These are phyloP conservation scores for Brachionus sp. DNA, from an alignment of 1,140 invertebrate species.

Conservation along the genomic window DNA sequence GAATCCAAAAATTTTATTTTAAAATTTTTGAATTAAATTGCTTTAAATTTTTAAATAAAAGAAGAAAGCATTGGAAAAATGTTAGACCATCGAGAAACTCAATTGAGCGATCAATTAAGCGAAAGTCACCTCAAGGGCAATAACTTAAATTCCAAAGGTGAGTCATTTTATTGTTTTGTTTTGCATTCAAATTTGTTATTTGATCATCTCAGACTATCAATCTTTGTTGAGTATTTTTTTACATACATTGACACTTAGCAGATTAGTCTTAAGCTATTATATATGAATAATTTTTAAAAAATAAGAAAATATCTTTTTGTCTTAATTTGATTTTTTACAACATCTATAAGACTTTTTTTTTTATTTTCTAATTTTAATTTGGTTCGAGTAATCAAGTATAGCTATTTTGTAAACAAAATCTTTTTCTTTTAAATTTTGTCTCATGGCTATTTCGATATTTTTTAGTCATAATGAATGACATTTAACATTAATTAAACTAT, in stretches of 20 bases:
- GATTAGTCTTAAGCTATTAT: background rate
- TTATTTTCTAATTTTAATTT: background rate
- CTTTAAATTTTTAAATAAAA: background rate
- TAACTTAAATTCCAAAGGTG: background rate
- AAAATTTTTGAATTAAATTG: background rate
- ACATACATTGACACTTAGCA: background rate
- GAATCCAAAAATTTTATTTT: background rate
- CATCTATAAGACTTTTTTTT: background rate
- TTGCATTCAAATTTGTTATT: background rate
- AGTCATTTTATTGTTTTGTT: background rate
- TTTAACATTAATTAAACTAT: too few species aligned
- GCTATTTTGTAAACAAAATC: background rate
- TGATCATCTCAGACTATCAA: background rate
- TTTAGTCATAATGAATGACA: too few species aligned
- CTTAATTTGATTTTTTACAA: background rate
- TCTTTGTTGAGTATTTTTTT: background rate
- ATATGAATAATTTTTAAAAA: constrained; percentile 6
- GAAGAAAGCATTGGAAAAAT: constrained; percentile 3
- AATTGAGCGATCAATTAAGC: background rate
- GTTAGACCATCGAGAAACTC: background rate
- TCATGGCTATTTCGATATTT: too few species aligned
- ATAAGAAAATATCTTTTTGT: background rate
- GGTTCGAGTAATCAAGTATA: background rate
- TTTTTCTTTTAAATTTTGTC: too few species aligned
- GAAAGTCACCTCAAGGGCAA: background rate